Percentiles rank a stretch among this genome's conserved stretches.
phyloP scores from a whole-genome alignment of 2,888 invertebrate genomes.

The Lysandra bellargus region DNA sequence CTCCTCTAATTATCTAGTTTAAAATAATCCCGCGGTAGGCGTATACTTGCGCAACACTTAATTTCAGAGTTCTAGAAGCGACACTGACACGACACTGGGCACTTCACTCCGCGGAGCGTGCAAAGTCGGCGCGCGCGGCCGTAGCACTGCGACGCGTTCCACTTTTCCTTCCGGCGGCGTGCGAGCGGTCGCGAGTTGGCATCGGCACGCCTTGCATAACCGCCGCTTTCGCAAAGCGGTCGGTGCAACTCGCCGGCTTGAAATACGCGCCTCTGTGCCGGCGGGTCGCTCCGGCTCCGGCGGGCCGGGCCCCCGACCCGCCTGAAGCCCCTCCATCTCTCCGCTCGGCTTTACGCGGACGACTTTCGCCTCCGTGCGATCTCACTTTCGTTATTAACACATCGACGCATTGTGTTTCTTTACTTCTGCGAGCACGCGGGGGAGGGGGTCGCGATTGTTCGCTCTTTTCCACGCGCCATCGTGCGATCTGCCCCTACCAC shows the following conservation, averaged over 20 bases:
- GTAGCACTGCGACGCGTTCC: constrained; percentile 77
- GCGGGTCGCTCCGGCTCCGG: constrained; percentile 51
- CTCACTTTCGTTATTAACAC: constrained; percentile 65
- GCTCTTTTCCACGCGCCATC: constrained; percentile 26
- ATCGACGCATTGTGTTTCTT: constrained; percentile 53
- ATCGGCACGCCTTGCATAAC: constrained; percentile 79
- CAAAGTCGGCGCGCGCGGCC: constrained; percentile 74
- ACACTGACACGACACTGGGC: constrained; percentile 77
- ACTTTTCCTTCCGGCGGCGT: constrained; percentile 78
- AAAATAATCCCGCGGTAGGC: constrained; percentile 75
- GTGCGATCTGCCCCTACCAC: constrained; percentile 38
- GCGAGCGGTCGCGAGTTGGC: constrained; percentile 74
- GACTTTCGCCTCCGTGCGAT: constrained; percentile 68
- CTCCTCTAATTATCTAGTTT: constrained; percentile 66
- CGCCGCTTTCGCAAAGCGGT: constrained; percentile 77
- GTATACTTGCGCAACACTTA: constrained; percentile 75
- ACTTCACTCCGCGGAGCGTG: constrained; percentile 75
- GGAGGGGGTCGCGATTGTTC: constrained; percentile 2
- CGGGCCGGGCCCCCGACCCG: constrained; percentile 49
- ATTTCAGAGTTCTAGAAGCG: constrained; percentile 75
- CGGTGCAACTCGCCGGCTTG: constrained; percentile 74
- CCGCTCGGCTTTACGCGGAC: constrained; percentile 65
- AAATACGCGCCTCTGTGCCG: constrained; percentile 73
- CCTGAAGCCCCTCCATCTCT: constrained; percentile 60
- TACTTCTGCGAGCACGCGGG: constrained; percentile 31